Base-by-base conservation (phyloP, 30 jellyfish, hydroid and myxozoan species). In the Calvadosia cruxmelitensis region DNA sequence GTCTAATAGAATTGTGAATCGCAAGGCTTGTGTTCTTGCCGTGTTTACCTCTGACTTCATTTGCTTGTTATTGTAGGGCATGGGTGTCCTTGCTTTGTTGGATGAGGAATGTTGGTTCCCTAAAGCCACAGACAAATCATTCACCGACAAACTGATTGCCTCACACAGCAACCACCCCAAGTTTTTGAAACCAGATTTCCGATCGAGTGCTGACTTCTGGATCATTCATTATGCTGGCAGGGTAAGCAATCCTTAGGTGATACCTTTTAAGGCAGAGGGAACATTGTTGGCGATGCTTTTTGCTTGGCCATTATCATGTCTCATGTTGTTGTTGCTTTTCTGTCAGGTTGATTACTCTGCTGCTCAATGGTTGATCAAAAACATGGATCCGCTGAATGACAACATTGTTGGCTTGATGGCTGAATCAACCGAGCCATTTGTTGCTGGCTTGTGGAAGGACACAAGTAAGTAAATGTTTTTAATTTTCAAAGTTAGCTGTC, bases 61-160 rank as follows among this genome's bases (percentile, higher is more conserved):
- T 49, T 13, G 12, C 27, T 27, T 57, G 69, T n/a, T 57, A 5
- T 5, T 57, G 10, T 24, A 57, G 27, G 30, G 83, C 99, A 79
- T 92, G 95, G 99, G 99, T 71, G 77, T 92, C 53, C 64, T 92
- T 23, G 94, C 96, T 3, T 69, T 92, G 64, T 73, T 92, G 33
- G 99, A 92, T 64, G 99, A 92, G 53, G 99, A 92, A 68, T 92
- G 99, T 68, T 92, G 99, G 99, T 92, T 92, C 95, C 99, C 99
- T 2, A 92, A 92, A 62, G 99, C 99, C 49, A 92, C 99, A 7
- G 99, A 92, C 83, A 92, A 92, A 69, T 75, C 94, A 7, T 84
- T 80, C 67, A 94, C 79, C 27, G 96, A 84, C 71, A 92, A 92
- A 72, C 74, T 80, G 80, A 78, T 75, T 86, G 83, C 78, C 32